Evolutionary conservation across 2,797 vertebrate genomes (phyloP).

Genomic region (Lophotriccus pileatus): DNA sequence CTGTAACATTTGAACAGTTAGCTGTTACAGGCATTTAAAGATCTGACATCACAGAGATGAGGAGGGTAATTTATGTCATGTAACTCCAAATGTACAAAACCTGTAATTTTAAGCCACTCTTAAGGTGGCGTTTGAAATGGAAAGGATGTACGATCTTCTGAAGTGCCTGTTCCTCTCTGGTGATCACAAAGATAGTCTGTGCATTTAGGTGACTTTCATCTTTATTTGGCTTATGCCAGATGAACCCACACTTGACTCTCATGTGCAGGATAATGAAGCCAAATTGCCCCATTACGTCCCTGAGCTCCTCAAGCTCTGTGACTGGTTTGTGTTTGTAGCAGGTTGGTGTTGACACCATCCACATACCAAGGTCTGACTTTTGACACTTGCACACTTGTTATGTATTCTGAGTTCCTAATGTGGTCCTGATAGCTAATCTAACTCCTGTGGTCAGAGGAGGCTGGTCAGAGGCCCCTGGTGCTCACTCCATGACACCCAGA

Average conservation of each 20-base stretch:
- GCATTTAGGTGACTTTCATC: background rate
- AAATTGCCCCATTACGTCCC: background rate
- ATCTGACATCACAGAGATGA: background rate
- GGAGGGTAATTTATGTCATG: background rate
- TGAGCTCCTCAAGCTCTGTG: background rate
- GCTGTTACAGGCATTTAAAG: background rate
- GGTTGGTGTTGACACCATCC: background rate
- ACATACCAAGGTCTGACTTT: background rate
- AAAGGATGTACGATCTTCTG: background rate
- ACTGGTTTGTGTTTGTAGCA: background rate
- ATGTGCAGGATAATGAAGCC: background rate
- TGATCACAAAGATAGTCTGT: too few species aligned
- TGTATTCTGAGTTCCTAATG: background rate
- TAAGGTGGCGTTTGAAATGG: background rate
- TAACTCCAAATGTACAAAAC: background rate
- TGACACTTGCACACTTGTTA: fast-evolving
- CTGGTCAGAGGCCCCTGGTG: background rate
- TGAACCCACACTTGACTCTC: background rate
- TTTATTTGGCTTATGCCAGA: background rate
- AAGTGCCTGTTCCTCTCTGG: background rate
- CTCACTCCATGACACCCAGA: background rate
- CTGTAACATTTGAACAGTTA: background rate
- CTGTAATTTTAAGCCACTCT: background rate
- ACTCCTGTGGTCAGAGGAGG: fast-evolving
- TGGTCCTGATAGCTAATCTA: background rate